These are phyloP conservation scores for Chaetodon auriga DNA, from an alignment of 2,113 vertebrate species.

Conservation along the genomic window DNA sequence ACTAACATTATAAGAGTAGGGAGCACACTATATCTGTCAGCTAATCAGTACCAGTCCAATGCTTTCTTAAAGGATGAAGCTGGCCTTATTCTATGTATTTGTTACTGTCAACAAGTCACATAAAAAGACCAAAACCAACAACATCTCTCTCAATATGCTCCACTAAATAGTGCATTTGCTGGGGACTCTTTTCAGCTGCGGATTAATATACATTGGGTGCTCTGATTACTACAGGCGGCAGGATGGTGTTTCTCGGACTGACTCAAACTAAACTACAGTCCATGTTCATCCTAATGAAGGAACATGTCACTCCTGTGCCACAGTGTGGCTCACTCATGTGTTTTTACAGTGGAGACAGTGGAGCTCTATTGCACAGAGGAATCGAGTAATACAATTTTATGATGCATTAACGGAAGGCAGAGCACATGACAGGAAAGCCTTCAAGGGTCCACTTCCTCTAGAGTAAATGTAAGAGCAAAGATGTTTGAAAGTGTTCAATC, in stretches of 20 bases:
- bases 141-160: background rate
- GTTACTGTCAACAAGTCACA: constrained; percentile 1
- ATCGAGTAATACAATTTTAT: background rate
- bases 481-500: constrained; percentile 1
- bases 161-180: background rate
- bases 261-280: background rate
- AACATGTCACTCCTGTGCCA: background rate
- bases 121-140: background rate
- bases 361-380: background rate
- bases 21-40: background rate
- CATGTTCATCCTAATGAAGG: background rate
- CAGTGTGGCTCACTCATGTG: background rate
- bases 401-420: background rate
- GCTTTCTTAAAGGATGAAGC: background rate
- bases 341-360: background rate
- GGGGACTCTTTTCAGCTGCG: background rate
- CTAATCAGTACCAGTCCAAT: background rate
- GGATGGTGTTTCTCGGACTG: background rate
- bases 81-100: background rate
- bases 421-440: constrained; percentile 27
- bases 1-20: background rate
- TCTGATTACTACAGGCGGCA: too few relatives aligned
- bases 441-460: constrained; percentile 12
- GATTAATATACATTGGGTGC: background rate
- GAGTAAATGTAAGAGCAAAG: background rate